Conservation (phyloP, 2,888 invertebrate genomes). For the Eilema depressum region DNA sequence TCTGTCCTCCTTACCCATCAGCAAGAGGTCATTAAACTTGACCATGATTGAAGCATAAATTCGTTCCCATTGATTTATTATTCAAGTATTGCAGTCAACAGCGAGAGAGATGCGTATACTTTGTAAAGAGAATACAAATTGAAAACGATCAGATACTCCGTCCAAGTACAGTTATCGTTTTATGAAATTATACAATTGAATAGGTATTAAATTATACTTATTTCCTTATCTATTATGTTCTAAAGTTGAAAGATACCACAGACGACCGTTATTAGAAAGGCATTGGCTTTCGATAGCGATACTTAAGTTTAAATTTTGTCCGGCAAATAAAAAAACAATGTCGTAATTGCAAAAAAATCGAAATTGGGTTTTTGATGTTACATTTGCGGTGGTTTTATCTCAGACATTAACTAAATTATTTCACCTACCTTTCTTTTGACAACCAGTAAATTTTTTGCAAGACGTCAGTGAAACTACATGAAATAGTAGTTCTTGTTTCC, state of each 20-base stretch:
- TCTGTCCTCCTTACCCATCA: conserved; percentile 65
- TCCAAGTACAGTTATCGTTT: conserved; percentile 47
- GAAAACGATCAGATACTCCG: conserved; percentile 46
- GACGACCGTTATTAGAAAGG: not conserved
- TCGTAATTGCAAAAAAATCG: not conserved
- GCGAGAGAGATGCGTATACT: conserved; percentile 55
- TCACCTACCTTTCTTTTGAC: not conserved
- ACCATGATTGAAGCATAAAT: conserved; percentile 68
- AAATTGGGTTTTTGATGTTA: not conserved
- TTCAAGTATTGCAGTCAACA: conserved; percentile 67
- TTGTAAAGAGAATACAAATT: conserved; percentile 57
- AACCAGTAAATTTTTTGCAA: not conserved
- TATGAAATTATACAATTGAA: conserved; percentile 44
- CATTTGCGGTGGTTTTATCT: not conserved
- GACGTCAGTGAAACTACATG: not conserved
- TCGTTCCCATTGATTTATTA: conserved; percentile 75
- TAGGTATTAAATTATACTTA: conserved; percentile 24
- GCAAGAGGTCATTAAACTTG: conserved; percentile 71
- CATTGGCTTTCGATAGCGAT: not conserved
- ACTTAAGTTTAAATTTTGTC: not conserved
- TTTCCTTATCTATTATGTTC: conserved; percentile 15
- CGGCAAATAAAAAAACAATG: not conserved
- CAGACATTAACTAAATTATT: not conserved
- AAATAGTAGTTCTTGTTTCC: not conserved
- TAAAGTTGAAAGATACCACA: conserved; percentile 3